Percentiles rank a stretch among this genome's conserved stretches.
These are phyloP conservation scores for Hexactinellida sp. DNA, from an alignment of 37 sponge, comb jelly and placozoan genomes.

Conservation along the genomic window DNA sequence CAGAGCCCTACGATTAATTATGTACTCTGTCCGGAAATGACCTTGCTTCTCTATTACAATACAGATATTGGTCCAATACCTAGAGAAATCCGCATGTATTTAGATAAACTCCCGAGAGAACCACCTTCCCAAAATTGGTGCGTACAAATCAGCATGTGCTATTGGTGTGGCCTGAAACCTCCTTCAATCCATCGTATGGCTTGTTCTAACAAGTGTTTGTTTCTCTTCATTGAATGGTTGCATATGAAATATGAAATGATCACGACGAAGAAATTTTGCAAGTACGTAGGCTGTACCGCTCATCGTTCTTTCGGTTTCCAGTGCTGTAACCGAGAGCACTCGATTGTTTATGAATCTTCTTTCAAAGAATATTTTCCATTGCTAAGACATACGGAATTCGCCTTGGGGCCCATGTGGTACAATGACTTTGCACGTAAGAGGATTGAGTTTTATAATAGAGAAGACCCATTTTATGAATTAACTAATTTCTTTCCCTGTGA, in stretches of 20 bases:
- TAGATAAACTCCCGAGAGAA: not conserved
- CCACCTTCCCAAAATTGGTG: not conserved
- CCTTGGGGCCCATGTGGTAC: not conserved
- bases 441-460: slow-evolving; percentile 37
- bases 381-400: not conserved
- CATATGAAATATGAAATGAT: not conserved
- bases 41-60: not conserved
- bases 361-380: not conserved
- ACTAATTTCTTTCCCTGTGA: slow-evolving; percentile 31
- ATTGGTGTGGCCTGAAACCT: not conserved
- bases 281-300: not conserved
- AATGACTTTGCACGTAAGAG: not conserved
- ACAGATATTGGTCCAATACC: not conserved
- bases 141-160: not conserved
- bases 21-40: not conserved
- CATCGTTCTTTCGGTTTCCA: not conserved
- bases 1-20: too few relatives aligned
- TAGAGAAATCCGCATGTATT: not conserved
- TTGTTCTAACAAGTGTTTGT: not conserved
- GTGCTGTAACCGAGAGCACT: not conserved
- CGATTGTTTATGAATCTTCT: not conserved
- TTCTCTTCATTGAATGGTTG: not conserved
- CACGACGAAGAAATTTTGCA: not conserved
- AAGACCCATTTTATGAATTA: slow-evolving; percentile 44
- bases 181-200: not conserved